These are phyloP conservation scores for Aphidius gifuensis DNA, from an alignment of 1,140 invertebrate species.

Conservation along the genomic window DNA sequence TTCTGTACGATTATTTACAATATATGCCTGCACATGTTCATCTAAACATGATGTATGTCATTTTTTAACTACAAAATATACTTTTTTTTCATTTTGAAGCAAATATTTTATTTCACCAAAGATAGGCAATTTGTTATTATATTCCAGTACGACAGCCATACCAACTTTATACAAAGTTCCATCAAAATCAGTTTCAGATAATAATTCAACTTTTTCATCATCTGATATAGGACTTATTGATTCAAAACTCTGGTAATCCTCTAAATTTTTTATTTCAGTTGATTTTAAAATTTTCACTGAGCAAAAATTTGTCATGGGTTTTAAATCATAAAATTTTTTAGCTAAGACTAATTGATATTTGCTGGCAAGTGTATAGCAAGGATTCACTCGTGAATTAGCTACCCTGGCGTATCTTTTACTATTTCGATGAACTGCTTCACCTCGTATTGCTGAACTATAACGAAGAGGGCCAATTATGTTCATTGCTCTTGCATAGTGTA, in stretches of 20 bases:
- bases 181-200: background rate
- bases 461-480: conserved; percentile 22
- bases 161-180: background rate
- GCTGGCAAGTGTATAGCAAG: conserved; percentile 17
- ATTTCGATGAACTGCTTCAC: conserved; percentile 22
- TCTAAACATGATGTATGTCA: too few species aligned
- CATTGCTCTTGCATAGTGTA: conserved; percentile 23
- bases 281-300: background rate
- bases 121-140: too few species aligned
- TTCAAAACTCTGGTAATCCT: background rate
- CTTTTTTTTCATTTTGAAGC: too few species aligned
- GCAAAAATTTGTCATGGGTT: background rate
- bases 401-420: conserved; percentile 23
- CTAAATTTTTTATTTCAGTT: background rate
- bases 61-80: too few species aligned
- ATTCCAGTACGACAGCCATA: background rate
- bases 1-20: too few species aligned
- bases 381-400: conserved; percentile 19
- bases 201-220: background rate
- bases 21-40: too few species aligned
- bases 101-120: too few species aligned
- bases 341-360: conserved; percentile 19
- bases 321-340: background rate
- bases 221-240: background rate
- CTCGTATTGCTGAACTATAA: conserved; percentile 23